A percentile compares a stretch with the other conserved stretches of the same genome.
Evolutionary conservation across 2,888 invertebrate genomes (phyloP).

Genomic region (Watsonalla cultraria): DNA sequence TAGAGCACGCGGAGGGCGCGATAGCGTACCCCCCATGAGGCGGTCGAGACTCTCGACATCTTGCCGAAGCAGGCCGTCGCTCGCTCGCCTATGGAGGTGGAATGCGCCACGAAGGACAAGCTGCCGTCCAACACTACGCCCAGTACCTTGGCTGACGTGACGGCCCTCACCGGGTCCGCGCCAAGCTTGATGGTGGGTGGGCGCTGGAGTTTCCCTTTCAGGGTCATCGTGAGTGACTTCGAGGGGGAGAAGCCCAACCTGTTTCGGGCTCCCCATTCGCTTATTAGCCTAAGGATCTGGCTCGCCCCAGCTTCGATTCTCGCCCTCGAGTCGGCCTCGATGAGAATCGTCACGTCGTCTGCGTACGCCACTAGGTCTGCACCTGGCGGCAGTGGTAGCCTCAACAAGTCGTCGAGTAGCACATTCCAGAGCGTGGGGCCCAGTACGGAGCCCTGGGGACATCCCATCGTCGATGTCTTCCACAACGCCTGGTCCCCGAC

Average conservation of each 20-base stretch:
- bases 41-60: constrained; percentile 22
- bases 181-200: constrained; percentile 3
- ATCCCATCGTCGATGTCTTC: constrained; percentile 20
- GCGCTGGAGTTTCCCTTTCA: constrained; percentile 8
- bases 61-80: constrained; percentile 18
- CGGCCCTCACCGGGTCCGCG: constrained; percentile 2
- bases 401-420: constrained; percentile 21
- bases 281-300: background rate
- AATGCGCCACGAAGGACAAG: constrained; percentile 10
- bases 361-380: constrained; percentile 18
- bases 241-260: constrained; percentile 15
- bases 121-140: constrained; percentile 16
- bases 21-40: constrained; percentile 27
- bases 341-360: constrained; percentile 20
- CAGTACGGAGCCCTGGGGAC: constrained; percentile 24
- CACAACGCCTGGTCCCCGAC: constrained; percentile 10
- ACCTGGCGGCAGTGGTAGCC: constrained; percentile 14
- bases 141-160: constrained; percentile 3
- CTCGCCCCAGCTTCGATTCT: constrained; percentile 9
- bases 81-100: constrained; percentile 11
- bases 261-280: constrained; percentile 15
- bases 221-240: constrained; percentile 15
- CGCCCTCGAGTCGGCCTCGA: constrained; percentile 13
- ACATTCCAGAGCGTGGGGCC: constrained; percentile 23
- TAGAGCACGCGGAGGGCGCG: constrained; percentile 13